Evolutionary conservation across 2,113 vertebrate genomes (phyloP), one percentile per base, ranked within the genome.

Genomic region (Proterorhinus semilunaris): DNA sequence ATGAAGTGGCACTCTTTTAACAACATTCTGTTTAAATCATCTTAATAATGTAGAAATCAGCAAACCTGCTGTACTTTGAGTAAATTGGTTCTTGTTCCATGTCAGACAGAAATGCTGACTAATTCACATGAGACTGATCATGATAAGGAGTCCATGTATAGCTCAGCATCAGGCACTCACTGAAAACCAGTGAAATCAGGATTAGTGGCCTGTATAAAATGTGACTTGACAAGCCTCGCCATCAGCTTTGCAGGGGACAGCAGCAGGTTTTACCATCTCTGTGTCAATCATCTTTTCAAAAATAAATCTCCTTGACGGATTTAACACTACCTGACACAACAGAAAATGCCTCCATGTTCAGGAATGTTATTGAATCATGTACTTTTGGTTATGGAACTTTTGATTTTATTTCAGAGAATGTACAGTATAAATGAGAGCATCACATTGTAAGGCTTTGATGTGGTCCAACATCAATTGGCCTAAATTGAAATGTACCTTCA

Each of bases 191-290:
- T 55, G 13, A 43, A 57, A 46, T 42, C 10, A 21, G 27, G 57
- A 36, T 15, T 17, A 66, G 63, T 73, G 43, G 42, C 62, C 62
- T 16, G 47, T 52, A 55, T 52, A 51, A 74, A 58, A 55, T 47
- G 21, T 17, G 0, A 61, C 21, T 57, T 70, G 17, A 50, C n/a
- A 61, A n/a, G 48, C 62, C 44, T 66, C 52, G 47, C 17, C 49
- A 53, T 53, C 4, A 36, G 27, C 27, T 36, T 36, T 36, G 27
- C 27, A 48, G 17, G 10, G 21, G 51, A 58, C 0, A 8, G 62
- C 8, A 43, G 10, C 17, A 5, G 6, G 0, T 0, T 72, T 65
- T 73, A 69, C 1, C 0, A 16, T 2, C 0, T 8, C 44, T 65
- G 4, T 10, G 10, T 11, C 17, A 36, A 3, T 36, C 27, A 36